Percentiles rank a stretch among this genome's conserved stretches.
Evolutionary conservation across 2,797 vertebrate species (phyloP).

Genomic region (Antennarius maculatus): DNA sequence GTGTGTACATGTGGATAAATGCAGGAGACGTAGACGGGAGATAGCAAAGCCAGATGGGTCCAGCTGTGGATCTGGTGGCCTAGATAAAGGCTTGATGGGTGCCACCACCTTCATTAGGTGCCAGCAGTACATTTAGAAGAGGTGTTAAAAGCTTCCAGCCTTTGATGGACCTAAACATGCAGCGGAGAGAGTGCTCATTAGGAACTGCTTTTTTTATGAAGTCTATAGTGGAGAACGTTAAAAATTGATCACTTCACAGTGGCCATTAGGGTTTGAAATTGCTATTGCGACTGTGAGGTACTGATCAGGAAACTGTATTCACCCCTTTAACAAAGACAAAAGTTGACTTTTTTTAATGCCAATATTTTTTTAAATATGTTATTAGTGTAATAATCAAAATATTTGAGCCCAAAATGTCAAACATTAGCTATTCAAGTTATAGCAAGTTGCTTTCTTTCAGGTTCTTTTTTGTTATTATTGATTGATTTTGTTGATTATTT

Average conservation of each 20-base stretch:
- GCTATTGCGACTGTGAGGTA: background rate
- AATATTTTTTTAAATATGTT: background rate
- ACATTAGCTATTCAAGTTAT: background rate
- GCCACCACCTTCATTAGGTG: conserved; percentile 68
- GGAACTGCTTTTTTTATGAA: conserved; percentile 14
- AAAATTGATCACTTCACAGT: conserved; percentile 17
- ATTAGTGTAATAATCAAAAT: no score
- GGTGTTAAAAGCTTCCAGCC: conserved; percentile 60
- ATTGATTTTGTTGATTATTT: background rate
- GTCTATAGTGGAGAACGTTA: conserved; percentile 21
- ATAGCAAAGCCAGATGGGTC: conserved; percentile 75
- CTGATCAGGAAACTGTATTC: background rate
- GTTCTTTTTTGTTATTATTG: background rate
- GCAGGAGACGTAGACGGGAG: conserved; percentile 34
- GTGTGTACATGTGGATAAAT: conserved; percentile 39
- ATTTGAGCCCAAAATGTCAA: no score
- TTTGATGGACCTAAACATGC: conserved; percentile 29
- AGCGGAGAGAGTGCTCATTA: conserved; percentile 14
- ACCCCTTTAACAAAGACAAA: background rate
- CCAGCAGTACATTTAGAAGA: conserved; percentile 69
- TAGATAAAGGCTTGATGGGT: conserved; percentile 77
- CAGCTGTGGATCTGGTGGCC: conserved; percentile 79
- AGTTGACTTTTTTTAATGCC: background rate
- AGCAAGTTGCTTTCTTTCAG: background rate
- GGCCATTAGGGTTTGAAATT: conserved; percentile 28